Evolutionary conservation across 2,113 vertebrate genomes (phyloP).

Genomic region (Terrapene triunguis): DNA sequence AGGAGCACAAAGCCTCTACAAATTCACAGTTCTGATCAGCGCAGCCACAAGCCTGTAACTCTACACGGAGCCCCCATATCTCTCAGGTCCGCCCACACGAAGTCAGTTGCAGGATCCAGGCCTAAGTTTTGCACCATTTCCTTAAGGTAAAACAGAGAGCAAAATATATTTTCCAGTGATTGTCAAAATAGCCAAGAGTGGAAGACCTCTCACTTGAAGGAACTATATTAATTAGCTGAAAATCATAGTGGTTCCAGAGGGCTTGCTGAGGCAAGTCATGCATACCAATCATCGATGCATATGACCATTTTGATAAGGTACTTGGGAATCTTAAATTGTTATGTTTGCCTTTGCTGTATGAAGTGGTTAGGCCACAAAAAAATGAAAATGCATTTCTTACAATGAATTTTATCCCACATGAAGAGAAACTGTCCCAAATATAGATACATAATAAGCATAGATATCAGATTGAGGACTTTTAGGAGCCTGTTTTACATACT

Average conservation of each 20-base stretch:
- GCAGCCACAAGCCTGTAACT: neutral
- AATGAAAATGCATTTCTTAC: neutral
- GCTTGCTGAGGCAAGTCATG: neutral
- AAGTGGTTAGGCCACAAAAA: neutral
- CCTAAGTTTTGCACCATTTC: neutral
- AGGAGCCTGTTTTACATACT: neutral
- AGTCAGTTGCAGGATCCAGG: neutral
- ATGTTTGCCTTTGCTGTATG: neutral
- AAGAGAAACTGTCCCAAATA: neutral
- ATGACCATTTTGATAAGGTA: neutral
- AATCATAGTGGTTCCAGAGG: neutral
- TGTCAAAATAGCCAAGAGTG: neutral
- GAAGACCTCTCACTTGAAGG: neutral
- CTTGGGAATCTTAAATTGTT: neutral
- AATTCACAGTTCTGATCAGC: neutral
- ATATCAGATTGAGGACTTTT: neutral
- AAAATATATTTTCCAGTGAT: neutral
- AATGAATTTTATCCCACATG: neutral
- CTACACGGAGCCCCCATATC: neutral
- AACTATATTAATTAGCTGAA: neutral
- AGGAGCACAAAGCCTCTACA: neutral
- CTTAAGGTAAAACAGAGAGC: neutral
- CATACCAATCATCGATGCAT: neutral
- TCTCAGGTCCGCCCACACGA: rapidly evolving
- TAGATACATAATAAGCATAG: neutral